A percentile compares a stretch with the other conserved stretches of the same genome.
These are phyloP conservation scores for Syrrhaptes paradoxus DNA, from an alignment of 2,113 vertebrate species.

Conservation along the genomic window DNA sequence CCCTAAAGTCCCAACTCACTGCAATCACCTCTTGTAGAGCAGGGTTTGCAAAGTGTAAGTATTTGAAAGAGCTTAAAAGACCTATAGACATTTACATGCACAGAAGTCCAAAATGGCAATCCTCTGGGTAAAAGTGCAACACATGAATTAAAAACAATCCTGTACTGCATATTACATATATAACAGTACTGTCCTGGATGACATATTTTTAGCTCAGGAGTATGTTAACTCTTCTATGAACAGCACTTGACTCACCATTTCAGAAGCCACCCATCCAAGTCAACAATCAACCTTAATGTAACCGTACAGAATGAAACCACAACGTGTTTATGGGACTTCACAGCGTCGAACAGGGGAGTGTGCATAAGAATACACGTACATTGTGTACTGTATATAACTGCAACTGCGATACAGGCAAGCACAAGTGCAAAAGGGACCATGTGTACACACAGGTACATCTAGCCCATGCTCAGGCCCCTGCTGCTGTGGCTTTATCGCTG, in stretches of 20 bases:
- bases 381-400: neutral
- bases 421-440: neutral
- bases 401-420: neutral
- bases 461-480: fast-evolving
- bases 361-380: fast-evolving
- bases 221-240: neutral
- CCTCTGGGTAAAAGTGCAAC: neutral
- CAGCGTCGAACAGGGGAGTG: neutral
- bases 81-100: neutral
- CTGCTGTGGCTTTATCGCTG: neutral
- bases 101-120: neutral
- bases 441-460: fast-evolving
- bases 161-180: neutral
- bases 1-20: neutral
- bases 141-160: neutral
- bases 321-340: fast-evolving
- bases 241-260: neutral
- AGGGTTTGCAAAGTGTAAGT: neutral
- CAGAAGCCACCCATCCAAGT: neutral
- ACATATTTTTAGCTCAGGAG: neutral
- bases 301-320: neutral
- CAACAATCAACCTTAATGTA: neutral
- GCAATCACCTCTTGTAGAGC: neutral
- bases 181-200: neutral
- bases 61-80: neutral